Base-by-base conservation (phyloP, 2,797 vertebrate genomes). In the Hirundo rustica region DNA sequence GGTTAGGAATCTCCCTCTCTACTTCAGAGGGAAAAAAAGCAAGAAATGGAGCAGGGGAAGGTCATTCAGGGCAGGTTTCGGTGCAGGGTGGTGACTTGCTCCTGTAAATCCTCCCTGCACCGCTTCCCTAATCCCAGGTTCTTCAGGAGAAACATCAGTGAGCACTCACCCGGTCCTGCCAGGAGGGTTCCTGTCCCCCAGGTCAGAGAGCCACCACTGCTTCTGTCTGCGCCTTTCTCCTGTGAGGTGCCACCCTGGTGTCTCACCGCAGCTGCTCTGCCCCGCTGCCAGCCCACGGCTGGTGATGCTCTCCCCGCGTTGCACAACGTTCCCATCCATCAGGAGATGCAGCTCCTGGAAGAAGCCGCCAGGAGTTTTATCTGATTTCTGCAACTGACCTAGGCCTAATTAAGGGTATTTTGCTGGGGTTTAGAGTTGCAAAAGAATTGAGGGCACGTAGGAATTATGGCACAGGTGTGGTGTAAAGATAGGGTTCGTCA, bases 11-110 rank as follows among this genome's bases (percentile, higher is more conserved):
- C 8, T 81, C 18, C 6, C 18, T 53, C 38, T 75, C 25, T 20
- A 1, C 25, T 92, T 70, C 11, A 5, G 9, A 47, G 12, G 1
- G 3, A 14, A 55, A 62, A 62, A 55, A 74, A 6, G 13, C 13
- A 60, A 72, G 77, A 60, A 81, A 70, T 4, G 7, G 40, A 78
- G 70, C 7, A 27, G 30, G 50, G 12, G 11, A 61, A n/a, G 5
- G 4, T 5, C 0, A 1, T 23, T 53, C 0, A 2, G 27, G 54
- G n/a, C 19, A 60, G 12, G 10, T 68, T 79, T 78, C 0, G 0
- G 8, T 20, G 32, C 38, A n/a, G 11, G 26, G 29, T 16, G 48
- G 9, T 38, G 78, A 51, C 22, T 32, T 21, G 17, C 23, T 84
- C 74, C 58, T 48, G 18, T 14, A 74, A 55, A 77, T 48, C 45